Evolutionary conservation across 2,113 vertebrate species (phyloP), one percentile per base, ranked within the genome.

Genomic region (Mugil cephalus): DNA sequence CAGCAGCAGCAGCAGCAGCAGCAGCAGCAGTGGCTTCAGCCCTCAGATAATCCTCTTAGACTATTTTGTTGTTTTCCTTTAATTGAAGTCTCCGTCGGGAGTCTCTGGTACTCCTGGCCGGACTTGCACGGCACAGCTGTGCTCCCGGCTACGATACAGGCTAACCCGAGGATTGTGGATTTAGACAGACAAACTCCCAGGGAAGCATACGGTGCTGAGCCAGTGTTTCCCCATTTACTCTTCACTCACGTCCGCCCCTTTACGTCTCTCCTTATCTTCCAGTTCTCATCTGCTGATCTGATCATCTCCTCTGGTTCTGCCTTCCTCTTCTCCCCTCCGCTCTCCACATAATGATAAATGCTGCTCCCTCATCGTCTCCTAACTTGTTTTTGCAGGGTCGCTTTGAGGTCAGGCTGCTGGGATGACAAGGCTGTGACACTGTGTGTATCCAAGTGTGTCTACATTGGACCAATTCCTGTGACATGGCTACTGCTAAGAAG

Each of bases 401-500:
- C 68, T 85, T 76, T 80, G 59, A 62, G 75, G 85, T 80, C 66
- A 39, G 53, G 9, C 75, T 40, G 62, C 66, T 72, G 83, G 81
- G 69, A 89, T 87, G 84, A 90, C 75, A 51, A 80, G 52, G 43
- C 82, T 80, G 89, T 94, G 90, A 94, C 82, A n/a, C 61, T 12
- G 51, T 65, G 51, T 65, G 35, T 53, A 36, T 69, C 77, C 40
- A 58, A 75, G 48, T 59, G 73, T 79, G 69, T 81, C 69, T 52
- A 52, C 42, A 5, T 72, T 46, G 46, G 69, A 87, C 81, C 54
- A 12, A 50, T 54, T 68, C 50, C 48, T 66, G 56, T 42, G 83
- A 78, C 63, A 93, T 94, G 93, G 93, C 93, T 38, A 83, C 91
- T 70, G 91, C 92, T 10, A 93, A 92, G 76, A 94, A 93, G 83